Conservation (phyloP, 2,113 vertebrate species). For the Xyrauchen texanus region DNA sequence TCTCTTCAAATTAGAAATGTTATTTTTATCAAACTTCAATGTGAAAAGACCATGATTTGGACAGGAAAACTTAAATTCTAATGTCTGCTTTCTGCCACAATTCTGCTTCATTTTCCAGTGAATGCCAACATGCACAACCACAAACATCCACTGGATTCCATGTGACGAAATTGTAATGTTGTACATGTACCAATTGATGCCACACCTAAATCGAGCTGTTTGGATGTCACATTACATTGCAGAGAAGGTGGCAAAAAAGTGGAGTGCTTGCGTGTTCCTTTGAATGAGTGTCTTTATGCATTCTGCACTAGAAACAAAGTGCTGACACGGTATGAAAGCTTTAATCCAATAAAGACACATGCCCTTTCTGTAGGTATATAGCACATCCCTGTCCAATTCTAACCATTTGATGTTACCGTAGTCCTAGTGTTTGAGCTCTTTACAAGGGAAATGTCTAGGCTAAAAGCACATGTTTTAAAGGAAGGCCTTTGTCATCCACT, state of each 20-base stretch:
- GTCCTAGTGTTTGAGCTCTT: slow-evolving; percentile 56
- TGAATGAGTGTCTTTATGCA: slow-evolving; percentile 64
- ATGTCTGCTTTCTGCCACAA: not conserved
- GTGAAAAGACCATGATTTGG: too few species aligned
- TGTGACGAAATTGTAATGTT: not conserved
- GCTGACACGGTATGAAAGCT: slow-evolving; percentile 64
- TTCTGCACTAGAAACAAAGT: slow-evolving; percentile 60
- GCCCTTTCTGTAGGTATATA: slow-evolving; percentile 58
- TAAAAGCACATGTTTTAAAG: slow-evolving; percentile 47
- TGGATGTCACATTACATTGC: slow-evolving; percentile 20
- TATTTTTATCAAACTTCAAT: too few species aligned
- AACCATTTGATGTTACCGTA: slow-evolving; percentile 59
- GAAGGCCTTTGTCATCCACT: slow-evolving; percentile 57
- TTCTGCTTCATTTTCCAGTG: not conserved
- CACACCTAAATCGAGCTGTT: not conserved
- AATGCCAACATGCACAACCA: not conserved
- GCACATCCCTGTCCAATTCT: slow-evolving; percentile 63
- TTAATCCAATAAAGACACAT: slow-evolving; percentile 74
- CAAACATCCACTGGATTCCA: not conserved
- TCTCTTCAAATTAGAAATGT: too few species aligned
- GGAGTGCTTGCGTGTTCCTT: slow-evolving; percentile 18
- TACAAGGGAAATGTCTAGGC: slow-evolving; percentile 52
- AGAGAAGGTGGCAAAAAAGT: not conserved
- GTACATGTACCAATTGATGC: not conserved
- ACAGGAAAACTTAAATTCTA: too few species aligned